Base-by-base conservation (phyloP, 2,888 invertebrate genomes). In the Rutpela maculata region DNA sequence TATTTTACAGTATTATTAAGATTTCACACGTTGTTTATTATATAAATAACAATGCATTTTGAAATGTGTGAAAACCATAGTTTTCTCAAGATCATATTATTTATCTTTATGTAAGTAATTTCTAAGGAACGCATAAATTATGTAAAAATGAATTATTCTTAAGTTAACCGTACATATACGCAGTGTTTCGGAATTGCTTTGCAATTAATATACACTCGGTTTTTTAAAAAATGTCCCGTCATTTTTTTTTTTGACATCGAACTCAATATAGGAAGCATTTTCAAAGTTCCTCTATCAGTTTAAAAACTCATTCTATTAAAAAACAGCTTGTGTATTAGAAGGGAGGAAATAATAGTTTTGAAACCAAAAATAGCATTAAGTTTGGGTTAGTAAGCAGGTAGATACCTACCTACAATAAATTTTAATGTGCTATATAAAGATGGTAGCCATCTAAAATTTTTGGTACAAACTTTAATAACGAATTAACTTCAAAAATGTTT, bases 31-130 rank as follows among this genome's bases (percentile, higher is more conserved):
- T 15, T 22, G 18, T 60, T 59, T 26, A 38, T 70, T 70, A 60
- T 38, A 70, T 60, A 62, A 70, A 38, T 43, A 60, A 60, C 70
- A 70, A 59, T 60, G 50, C 43, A 35, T 70, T 70, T 70, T 60
- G 60, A 70, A 70, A 70, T 38, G 65, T 38, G 10, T 70, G 5
- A 19, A 60, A 12, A 70, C 70, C 60, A 70, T 70, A 10, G 60
- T 70, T 35, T 69, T 70, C 60, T 60, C 60, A 70, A 60, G 70
- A 70, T 70, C 43, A 50, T 60, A 70, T 70, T 60, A 70, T 70
- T 60, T 65, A 38, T 38, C 43, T 65, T 65, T 70, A 70, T 70
- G 70, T 59, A 69, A 69, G 57, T 10, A 15, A 26, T 67, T 67
- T 50, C 56, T 35, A 35, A 31, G 57, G 18, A 31, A 57, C 56